Conservation (phyloP, 2,888 invertebrate genomes). For the Drosophila anomalipes region DNA sequence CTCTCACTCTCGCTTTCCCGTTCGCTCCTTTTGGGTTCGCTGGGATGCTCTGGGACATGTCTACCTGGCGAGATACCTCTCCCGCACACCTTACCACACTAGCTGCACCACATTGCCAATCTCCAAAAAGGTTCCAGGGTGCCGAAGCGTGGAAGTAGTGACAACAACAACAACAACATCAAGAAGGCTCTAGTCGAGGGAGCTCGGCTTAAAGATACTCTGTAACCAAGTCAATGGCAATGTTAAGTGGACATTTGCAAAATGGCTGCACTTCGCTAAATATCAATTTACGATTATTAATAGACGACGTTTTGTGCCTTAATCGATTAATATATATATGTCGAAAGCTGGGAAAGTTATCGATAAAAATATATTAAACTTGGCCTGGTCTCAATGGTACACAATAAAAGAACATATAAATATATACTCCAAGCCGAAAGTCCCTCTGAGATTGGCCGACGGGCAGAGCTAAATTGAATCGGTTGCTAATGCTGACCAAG, state of each 20-base stretch:
- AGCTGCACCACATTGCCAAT: constrained; percentile 9
- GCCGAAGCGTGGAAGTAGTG: constrained; percentile 54
- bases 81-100: neutral
- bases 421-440: neutral
- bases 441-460: neutral
- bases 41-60: constrained; percentile 48
- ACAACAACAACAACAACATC: constrained; percentile 22
- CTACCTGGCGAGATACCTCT: constrained; percentile 34
- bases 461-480: neutral
- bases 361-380: neutral
- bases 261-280: too few relatives aligned
- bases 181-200: neutral
- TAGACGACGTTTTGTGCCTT: too few relatives aligned
- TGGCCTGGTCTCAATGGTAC: neutral
- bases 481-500: neutral
- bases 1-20: neutral
- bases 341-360: too few relatives aligned
- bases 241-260: neutral
- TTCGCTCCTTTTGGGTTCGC: constrained; percentile 10
- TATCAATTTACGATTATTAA: neutral
- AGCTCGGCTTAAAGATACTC: constrained; percentile 1
- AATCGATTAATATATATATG: too few relatives aligned
- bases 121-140: constrained; percentile 36
- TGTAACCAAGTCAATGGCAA: neutral
- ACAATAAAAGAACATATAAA: neutral